Base-by-base conservation (phyloP, 2,888 invertebrate species). In the Caenorhabditis imperialis region DNA sequence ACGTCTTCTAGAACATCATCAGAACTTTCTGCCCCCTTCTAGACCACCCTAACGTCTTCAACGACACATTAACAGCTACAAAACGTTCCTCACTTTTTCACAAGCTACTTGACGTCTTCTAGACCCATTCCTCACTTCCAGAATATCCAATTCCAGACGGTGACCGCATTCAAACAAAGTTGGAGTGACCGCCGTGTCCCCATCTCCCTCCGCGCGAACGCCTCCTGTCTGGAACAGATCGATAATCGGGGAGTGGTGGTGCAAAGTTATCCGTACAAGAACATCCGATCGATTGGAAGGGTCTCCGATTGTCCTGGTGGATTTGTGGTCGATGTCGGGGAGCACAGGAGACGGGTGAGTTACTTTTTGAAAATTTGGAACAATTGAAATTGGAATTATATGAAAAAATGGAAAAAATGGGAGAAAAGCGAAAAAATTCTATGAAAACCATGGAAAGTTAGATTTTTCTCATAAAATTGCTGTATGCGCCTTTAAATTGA, bases 161-260 rank as follows among this genome's bases (percentile, higher is more conserved):
- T 78, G 12, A 63, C 51, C 90, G 94, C 94, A 5, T 94, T 93
- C 89, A 98, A 99, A 90, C 93, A 94, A 88, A 96, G 97, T 87
- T 99, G 98, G 97, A 95, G 96, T 48, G 96, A 96, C 57, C 93
- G 93, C 35, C 92, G 94, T 75, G 91, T 96, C 42, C 94, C 95
- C 0, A 92, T 95, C 18, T 92, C 94, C 23, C 90, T 99, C 72
- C 95, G 96, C 91, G 93, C 96, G 1, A 94, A 94, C n/a, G 93
- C 94, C 0, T 93, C 93, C 88, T 94, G 95, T 27, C 89, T 99
- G 61, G 94, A 96, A 88, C 98, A 98, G 89, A 67, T 77, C 22
- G 71, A 76, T 30, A 71, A 67, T 40, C 58, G 67, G 2, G 78
- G 76, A 27, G 77, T 78, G 7, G 80, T 80, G 3, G 79, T 79